These are phyloP conservation scores for Papilio elwesi DNA, from an alignment of 2,888 invertebrate species.

Conservation along the genomic window DNA sequence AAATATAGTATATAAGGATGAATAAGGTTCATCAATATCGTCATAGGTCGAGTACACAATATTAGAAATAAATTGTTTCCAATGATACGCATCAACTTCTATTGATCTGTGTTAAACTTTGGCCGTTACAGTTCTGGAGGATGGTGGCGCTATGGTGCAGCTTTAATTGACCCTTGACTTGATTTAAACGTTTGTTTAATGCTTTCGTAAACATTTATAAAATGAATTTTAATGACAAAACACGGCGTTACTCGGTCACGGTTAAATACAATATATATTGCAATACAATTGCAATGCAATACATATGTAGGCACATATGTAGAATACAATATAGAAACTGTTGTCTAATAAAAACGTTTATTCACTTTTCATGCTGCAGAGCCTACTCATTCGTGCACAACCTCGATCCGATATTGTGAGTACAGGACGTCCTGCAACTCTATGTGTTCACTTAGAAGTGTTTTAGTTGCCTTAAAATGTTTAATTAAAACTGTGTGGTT, in stretches of 20 bases:
- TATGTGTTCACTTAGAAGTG: slow-evolving; percentile 39
- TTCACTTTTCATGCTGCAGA: slow-evolving; percentile 73
- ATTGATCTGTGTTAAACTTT: slow-evolving; percentile 74
- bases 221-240: slow-evolving; percentile 1
- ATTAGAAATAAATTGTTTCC: slow-evolving; percentile 66
- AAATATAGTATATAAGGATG: slow-evolving; percentile 41
- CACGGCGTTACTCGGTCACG: not conserved
- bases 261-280: not conserved
- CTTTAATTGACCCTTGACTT: slow-evolving; percentile 69
- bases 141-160: slow-evolving; percentile 59
- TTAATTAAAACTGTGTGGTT: slow-evolving; percentile 50
- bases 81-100: slow-evolving; percentile 70
- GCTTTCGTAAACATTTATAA: slow-evolving; percentile 22
- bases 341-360: slow-evolving; percentile 40
- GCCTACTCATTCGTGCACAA: slow-evolving; percentile 80
- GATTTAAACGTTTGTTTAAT: slow-evolving; percentile 51
- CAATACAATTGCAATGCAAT: too few species aligned
- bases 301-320: too few species aligned
- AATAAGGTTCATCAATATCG: slow-evolving; percentile 1
- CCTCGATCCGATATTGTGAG: slow-evolving; percentile 77
- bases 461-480: slow-evolving; percentile 40
- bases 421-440: slow-evolving; percentile 52
- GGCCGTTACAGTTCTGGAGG: slow-evolving; percentile 47
- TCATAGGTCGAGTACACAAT: slow-evolving; percentile 35
- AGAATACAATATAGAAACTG: slow-evolving; percentile 44